Percentiles rank a stretch among this genome's conserved stretches.
These are phyloP conservation scores for Metopia argyrocephala DNA, from an alignment of 2,888 invertebrate species.

Conservation along the genomic window DNA sequence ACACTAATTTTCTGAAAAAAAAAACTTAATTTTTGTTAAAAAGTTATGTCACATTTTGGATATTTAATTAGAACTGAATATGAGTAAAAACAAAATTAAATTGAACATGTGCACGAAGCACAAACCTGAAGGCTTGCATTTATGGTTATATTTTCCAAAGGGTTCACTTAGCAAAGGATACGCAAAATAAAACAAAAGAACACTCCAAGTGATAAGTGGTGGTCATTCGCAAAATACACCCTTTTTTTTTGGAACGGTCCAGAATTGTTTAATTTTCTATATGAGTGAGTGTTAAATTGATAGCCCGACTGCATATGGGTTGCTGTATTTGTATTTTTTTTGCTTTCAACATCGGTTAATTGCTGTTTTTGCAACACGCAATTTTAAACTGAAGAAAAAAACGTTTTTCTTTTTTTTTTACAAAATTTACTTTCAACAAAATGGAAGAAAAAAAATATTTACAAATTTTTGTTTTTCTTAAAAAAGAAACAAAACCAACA, in stretches of 20 bases:
- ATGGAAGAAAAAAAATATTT: constrained; percentile 37
- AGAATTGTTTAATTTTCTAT: background rate
- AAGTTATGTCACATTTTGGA: constrained; percentile 49
- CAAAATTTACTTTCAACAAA: constrained; percentile 16
- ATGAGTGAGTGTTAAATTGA: constrained; percentile 55
- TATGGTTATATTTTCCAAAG: background rate
- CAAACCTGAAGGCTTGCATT: background rate
- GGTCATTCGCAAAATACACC: constrained; percentile 59
- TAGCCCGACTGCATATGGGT: too few relatives aligned
- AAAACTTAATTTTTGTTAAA: constrained; percentile 8
- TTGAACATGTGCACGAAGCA: constrained; percentile 28
- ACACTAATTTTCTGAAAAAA: background rate
- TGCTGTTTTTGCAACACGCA: constrained; percentile 42
- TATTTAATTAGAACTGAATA: constrained; percentile 49
- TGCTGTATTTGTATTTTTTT: constrained; percentile 5
- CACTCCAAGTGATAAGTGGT: constrained; percentile 57
- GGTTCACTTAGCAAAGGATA: background rate
- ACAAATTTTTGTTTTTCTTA: constrained; percentile 8
- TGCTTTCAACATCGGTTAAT: background rate
- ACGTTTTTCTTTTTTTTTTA: constrained; percentile 7
- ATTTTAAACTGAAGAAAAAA: constrained; percentile 51
- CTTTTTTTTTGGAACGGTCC: constrained; percentile 34
- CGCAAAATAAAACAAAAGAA: constrained; percentile 15
- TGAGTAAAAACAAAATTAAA: constrained; percentile 36
- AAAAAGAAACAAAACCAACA: background rate